Conservation (phyloP, 2,797 vertebrate genomes). For the Clarias laeviceps region DNA sequence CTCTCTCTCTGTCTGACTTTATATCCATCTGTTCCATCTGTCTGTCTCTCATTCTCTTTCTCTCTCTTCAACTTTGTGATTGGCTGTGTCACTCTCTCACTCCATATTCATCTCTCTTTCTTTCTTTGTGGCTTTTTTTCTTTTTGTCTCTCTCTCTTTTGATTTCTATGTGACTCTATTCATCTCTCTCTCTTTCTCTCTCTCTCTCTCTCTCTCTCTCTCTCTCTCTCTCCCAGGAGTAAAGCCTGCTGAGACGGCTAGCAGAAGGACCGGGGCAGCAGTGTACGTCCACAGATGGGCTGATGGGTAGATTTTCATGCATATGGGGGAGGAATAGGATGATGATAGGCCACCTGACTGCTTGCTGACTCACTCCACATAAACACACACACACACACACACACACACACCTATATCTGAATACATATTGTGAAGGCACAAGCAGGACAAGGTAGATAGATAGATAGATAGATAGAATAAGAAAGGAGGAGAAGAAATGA, state of each 20-base stretch:
- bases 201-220: not conserved
- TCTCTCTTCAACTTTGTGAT: not conserved
- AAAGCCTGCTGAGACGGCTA: conserved; percentile 11
- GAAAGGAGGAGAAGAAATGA: not conserved
- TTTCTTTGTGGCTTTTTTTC: no score
- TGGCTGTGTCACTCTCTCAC: not conserved
- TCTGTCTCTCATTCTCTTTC: not conserved
- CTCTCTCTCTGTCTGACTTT: not conserved
- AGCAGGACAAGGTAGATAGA: not conserved
- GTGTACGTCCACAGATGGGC: conserved; percentile 61
- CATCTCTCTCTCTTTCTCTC: not conserved
- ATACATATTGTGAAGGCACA: not conserved
- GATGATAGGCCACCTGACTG: conserved; percentile 57
- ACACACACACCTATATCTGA: not conserved
- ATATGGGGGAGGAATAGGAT: conserved; percentile 60
- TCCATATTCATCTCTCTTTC: not conserved
- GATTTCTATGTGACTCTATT: no score
- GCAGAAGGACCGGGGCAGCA: conserved; percentile 50
- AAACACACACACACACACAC: conserved; percentile 39
- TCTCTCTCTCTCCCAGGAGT: not conserved
- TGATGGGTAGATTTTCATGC: conserved; percentile 60
- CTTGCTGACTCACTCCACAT: conserved; percentile 45
- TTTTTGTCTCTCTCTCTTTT: no score
- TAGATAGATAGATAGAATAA: not conserved
- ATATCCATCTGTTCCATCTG: no score